Percentiles rank a stretch among this genome's conserved stretches.
Evolutionary conservation across 1,140 invertebrate species (phyloP).

Genomic region (Sinonovacula constricta): DNA sequence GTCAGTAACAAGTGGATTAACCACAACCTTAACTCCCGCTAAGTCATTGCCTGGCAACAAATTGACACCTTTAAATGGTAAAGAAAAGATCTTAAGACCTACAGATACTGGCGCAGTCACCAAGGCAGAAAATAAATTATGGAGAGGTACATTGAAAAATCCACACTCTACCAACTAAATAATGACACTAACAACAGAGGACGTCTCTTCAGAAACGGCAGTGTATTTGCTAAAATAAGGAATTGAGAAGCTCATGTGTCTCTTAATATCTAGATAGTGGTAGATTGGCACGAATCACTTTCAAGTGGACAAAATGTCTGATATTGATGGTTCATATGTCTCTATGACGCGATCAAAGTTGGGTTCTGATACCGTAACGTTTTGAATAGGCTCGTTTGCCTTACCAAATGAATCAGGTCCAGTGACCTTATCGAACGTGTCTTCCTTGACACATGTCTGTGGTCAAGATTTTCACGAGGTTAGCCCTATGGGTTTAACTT

Average conservation of each 20-base stretch:
- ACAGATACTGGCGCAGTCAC: constrained; percentile 35
- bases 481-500: too few species aligned
- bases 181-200: constrained; percentile 27
- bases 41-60: constrained; percentile 57
- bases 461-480: too few species aligned
- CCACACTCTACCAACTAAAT: constrained; percentile 42
- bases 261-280: too few species aligned
- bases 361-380: too few species aligned
- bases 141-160: constrained; percentile 40
- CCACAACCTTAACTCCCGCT: constrained; percentile 48
- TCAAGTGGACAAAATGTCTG: constrained; percentile 18
- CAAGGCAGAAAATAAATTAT: constrained; percentile 40
- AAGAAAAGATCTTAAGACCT: constrained; percentile 18
- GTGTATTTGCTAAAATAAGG: constrained; percentile 26
- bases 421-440: too few species aligned
- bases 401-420: too few species aligned
- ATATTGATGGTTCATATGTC: constrained; percentile 44
- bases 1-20: constrained; percentile 25
- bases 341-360: constrained; percentile 16
- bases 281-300: background rate
- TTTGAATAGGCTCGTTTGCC: too few species aligned
- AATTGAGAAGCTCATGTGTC: constrained; percentile 43
- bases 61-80: constrained; percentile 48
- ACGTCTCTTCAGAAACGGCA: constrained; percentile 24
- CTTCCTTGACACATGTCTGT: too few species aligned